phyloP scores from a whole-genome alignment of 37 sponge, comb jelly and placozoan species.

The Dysidea cf. avara region DNA sequence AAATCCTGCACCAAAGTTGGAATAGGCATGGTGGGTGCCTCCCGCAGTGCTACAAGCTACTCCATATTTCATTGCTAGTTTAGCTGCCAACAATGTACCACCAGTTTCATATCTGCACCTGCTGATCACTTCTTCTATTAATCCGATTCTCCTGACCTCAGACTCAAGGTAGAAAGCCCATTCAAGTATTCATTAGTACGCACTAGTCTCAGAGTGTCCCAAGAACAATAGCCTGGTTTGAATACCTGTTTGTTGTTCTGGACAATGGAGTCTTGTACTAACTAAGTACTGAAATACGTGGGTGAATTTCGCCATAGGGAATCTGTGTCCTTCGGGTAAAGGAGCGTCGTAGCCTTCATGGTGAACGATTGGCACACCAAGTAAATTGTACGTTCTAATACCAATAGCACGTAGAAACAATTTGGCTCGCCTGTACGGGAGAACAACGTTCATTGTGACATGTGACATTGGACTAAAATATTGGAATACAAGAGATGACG shows the following conservation, averaged over 20 bases:
- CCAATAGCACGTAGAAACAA: no score
- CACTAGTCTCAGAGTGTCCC: slow-evolving; percentile 4
- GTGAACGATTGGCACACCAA: slow-evolving; percentile 27
- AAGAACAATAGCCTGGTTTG: background rate
- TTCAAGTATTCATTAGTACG: background rate
- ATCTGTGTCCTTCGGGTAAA: slow-evolving; percentile 20
- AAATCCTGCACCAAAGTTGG: slow-evolving; percentile 20
- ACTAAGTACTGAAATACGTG: background rate
- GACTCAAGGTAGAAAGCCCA: background rate
- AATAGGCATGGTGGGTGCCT: slow-evolving; percentile 30
- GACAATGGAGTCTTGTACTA: slow-evolving; percentile 1
- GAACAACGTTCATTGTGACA: no score
- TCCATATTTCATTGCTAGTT: slow-evolving; percentile 9
- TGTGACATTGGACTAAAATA: no score
- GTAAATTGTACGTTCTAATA: no score
- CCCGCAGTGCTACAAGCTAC: slow-evolving; percentile 28
- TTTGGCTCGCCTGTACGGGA: no score
- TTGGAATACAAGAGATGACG: no score
- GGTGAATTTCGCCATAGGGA: slow-evolving; percentile 30
- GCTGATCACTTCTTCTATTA: background rate
- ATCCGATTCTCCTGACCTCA: slow-evolving; percentile 6
- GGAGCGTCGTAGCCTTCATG: slow-evolving; percentile 31
- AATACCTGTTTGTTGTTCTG: slow-evolving; percentile 3
- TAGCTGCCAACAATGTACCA: slow-evolving; percentile 17
- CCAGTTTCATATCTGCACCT: slow-evolving; percentile 25